Conservation (phyloP, 1,140 invertebrate genomes). For the Aphidius gifuensis region DNA sequence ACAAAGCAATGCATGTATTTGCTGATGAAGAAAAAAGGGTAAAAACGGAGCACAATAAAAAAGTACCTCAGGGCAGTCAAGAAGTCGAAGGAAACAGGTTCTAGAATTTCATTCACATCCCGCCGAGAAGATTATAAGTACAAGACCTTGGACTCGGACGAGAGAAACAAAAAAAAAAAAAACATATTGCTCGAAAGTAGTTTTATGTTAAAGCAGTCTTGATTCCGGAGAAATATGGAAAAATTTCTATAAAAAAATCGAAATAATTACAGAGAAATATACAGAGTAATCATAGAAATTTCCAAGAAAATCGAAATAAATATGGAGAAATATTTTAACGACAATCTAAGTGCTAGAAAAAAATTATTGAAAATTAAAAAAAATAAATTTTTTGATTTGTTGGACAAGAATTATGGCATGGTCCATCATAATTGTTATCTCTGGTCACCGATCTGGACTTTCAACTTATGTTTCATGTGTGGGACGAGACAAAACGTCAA, state of each 20-base stretch:
- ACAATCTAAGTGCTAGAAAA: not conserved
- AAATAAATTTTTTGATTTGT: no score
- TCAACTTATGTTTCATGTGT: constrained; percentile 24
- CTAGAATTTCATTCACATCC: constrained; percentile 45
- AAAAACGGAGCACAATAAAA: constrained; percentile 23
- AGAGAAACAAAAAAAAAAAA: constrained; percentile 24
- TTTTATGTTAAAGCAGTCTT: not conserved
- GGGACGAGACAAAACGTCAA: constrained; percentile 25
- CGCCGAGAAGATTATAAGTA: constrained; percentile 3
- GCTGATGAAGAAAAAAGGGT: constrained; percentile 23
- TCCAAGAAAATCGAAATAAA: not conserved
- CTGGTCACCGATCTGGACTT: constrained; percentile 27
- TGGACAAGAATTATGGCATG: no score
- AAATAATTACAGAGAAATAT: not conserved
- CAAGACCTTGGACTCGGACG: constrained; percentile 34
- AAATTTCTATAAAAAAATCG: constrained; percentile 7
- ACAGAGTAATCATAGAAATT: not conserved
- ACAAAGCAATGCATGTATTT: not conserved
- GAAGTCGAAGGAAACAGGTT: constrained; percentile 36
- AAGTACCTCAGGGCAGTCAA: not conserved
- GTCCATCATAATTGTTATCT: constrained; percentile 24
- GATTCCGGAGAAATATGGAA: not conserved
- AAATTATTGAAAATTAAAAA: no score
- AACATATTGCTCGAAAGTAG: constrained; percentile 18
- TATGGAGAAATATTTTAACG: not conserved